Evolutionary conservation across 2,888 invertebrate species (phyloP).

Genomic region (Tortricodes alternella): DNA sequence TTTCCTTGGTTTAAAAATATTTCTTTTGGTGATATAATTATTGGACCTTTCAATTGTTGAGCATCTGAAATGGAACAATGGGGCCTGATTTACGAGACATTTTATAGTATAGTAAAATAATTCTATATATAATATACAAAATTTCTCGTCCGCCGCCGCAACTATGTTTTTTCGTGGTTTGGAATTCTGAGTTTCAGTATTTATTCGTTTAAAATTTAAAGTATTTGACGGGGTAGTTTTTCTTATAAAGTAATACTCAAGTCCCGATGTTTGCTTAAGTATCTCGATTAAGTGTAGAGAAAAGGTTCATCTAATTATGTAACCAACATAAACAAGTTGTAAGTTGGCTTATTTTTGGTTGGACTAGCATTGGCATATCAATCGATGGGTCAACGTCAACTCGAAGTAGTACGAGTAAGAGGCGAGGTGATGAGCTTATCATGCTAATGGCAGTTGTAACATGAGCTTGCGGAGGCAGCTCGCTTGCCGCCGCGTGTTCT

Average conservation of each 20-base stretch:
- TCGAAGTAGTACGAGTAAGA: slow-evolving; percentile 3
- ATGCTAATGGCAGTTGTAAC: slow-evolving; percentile 70
- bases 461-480: slow-evolving; percentile 47
- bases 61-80: slow-evolving; percentile 69
- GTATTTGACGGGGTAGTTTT: too few relatives aligned
- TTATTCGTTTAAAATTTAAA: too few relatives aligned
- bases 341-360: neutral
- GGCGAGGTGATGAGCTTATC: slow-evolving; percentile 48
- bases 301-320: neutral
- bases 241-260: too few relatives aligned
- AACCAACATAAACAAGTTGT: neutral
- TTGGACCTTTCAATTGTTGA: slow-evolving; percentile 57
- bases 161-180: neutral
- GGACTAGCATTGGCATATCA: neutral
- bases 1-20: slow-evolving; percentile 64
- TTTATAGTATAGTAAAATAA: too few relatives aligned
- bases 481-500: slow-evolving; percentile 49
- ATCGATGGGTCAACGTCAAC: neutral
- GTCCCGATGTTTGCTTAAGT: too few relatives aligned
- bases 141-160: too few relatives aligned
- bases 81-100: slow-evolving; percentile 10
- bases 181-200: too few relatives aligned
- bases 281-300: neutral
- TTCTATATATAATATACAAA: too few relatives aligned
- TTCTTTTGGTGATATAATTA: slow-evolving; percentile 60